Conservation (phyloP, 2,888 invertebrate genomes). For the Dolichomitus sp. region DNA sequence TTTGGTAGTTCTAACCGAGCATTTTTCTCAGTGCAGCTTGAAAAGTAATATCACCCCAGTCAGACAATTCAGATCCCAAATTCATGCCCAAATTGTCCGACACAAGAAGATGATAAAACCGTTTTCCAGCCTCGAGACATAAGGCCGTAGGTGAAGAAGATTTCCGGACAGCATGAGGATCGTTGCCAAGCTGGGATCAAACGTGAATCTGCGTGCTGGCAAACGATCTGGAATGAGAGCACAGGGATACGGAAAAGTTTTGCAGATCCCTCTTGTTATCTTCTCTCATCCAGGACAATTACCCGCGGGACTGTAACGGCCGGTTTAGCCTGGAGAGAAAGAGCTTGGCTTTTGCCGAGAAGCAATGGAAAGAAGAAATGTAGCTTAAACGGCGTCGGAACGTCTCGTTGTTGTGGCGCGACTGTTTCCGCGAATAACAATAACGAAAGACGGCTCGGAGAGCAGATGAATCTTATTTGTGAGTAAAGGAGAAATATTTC, state of each 20-base stretch:
- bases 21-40: background rate
- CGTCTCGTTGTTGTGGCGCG: slow-evolving; percentile 51
- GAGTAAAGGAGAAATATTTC: slow-evolving; percentile 26
- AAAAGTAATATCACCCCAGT: background rate
- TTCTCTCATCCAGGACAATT: slow-evolving; percentile 51
- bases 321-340: background rate
- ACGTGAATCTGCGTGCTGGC: slow-evolving; percentile 41
- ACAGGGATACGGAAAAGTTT: slow-evolving; percentile 58
- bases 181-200: slow-evolving; percentile 57
- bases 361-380: slow-evolving; percentile 38
- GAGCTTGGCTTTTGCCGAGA: slow-evolving; percentile 41
- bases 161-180: slow-evolving; percentile 11
- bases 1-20: background rate
- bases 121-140: slow-evolving; percentile 22
- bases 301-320: slow-evolving; percentile 37
- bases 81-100: background rate
- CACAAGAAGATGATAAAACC: slow-evolving; percentile 31
- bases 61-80: background rate
- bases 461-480: slow-evolving; percentile 51
- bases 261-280: slow-evolving; percentile 54
- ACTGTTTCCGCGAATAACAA: slow-evolving; percentile 46
- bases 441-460: slow-evolving; percentile 25
- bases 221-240: slow-evolving; percentile 44
- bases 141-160: slow-evolving; percentile 38
- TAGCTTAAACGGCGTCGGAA: slow-evolving; percentile 54